Percentiles rank a stretch among this genome's conserved stretches.
phyloP scores from a whole-genome alignment of 2,797 vertebrate genomes.

The Garrulus glandarius region DNA sequence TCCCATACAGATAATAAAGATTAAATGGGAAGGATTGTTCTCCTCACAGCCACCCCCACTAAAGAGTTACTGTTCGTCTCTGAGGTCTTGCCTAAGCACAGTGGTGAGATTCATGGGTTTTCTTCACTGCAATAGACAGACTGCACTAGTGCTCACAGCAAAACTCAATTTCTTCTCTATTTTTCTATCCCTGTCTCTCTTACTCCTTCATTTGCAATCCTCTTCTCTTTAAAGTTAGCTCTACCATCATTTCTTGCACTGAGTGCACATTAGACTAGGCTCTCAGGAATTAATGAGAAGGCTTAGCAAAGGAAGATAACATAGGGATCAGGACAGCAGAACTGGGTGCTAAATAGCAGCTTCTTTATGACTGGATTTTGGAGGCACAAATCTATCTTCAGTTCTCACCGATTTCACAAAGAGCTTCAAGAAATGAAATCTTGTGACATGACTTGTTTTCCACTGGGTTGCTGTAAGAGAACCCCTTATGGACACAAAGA shows the following conservation, averaged over 20 bases:
- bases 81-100: neutral
- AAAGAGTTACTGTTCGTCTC: neutral
- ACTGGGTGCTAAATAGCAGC: neutral
- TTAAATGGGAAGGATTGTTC: neutral
- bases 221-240: neutral
- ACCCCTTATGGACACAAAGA: fast-evolving
- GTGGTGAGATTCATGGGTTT: neutral
- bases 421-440: neutral
- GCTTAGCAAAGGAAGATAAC: neutral
- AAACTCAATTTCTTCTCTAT: neutral
- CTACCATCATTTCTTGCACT: neutral
- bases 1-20: neutral
- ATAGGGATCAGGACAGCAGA: neutral
- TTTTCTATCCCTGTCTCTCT: neutral
- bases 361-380: neutral
- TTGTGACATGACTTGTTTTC: neutral
- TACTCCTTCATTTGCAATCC: neutral
- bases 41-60: neutral
- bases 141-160: neutral
- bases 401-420: neutral
- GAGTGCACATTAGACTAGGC: neutral
- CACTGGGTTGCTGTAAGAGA: neutral
- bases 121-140: neutral
- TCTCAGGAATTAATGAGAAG: neutral
- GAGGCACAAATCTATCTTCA: neutral